Evolutionary conservation across 1,140 invertebrate genomes (phyloP), one percentile per base, ranked within the genome.

Genomic region (Drosophila varians): DNA sequence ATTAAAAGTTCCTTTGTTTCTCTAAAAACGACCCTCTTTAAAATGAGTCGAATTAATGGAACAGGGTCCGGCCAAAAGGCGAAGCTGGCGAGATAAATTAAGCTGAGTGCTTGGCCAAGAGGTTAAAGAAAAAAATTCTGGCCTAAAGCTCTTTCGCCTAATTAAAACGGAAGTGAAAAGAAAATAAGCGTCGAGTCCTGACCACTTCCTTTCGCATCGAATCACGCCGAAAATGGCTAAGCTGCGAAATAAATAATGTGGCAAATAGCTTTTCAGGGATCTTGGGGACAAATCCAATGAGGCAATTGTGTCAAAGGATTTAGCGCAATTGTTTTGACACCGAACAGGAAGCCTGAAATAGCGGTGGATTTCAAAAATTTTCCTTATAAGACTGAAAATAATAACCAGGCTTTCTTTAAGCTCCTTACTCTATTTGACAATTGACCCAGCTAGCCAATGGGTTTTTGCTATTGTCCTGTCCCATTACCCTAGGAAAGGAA

Each of bases 91-190:
- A 65, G 34, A 72, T 76, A 76, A 76, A 79, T 79, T 80, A 68
- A 51, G 60, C 28, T 61, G 57, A 76, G 64, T 80, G 77, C 38
- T 42, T 47, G 42, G 34, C 48, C 36, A 25, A 38, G 36, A 23
- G 45, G 28, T 34, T 49, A 28, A 18, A 46, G 16, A 40, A 61
- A 73, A 77, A 26, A 38, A 38, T 7, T 49, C 43, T 43, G 14
- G 14, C 36, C 43, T 26, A 73, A 82, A 62, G 73, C 77, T 77
- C 56, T 80, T 28, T 77, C 60, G 61, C 56, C 56, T 80, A 82
- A 80, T 80, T 82, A 80, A 82, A 80, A 80, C 70, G 55, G 51
- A 60, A 55, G 26, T 25, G 53, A 1, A 36, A 31, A 68, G 34
- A 43, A 70, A 42, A 28, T 14, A 38, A 38, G 26, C 11, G 26